Evolutionary conservation across 2,888 invertebrate genomes (phyloP), one percentile per base, ranked within the genome.

Genomic region (Bombyx huttoni): DNA sequence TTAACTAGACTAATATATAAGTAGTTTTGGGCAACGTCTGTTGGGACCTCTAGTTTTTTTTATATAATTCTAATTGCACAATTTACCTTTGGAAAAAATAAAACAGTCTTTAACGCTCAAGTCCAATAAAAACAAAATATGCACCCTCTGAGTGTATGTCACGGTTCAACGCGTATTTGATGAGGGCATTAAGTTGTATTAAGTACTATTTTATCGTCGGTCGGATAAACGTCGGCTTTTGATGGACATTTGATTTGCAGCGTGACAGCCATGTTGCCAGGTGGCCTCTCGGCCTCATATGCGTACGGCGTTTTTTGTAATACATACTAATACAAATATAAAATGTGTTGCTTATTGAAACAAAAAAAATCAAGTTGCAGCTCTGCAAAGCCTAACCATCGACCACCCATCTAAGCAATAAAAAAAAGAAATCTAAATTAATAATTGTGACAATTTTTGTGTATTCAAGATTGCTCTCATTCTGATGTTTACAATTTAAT

Each of bases 131-230:
- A 47, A 47, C 14, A 47, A 40, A 54, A 40, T 40, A 40, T 40
- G 40, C 40, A 40, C 40, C 40, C 58, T 56, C 47, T 46, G 49
- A 57, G 54, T 54, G 52, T 54, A 54, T 55, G 58, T 60, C 62
- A 72, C 69, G 72, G 65, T 68, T 72, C 70, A 67, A 67, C 70
- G 68, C 69, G 59, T 57, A 62, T 70, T 69, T 75, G 73, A 75
- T 70, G 71, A 70, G 67, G 67, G 59, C 68, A 71, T 75, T 75
- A 74, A 74, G 40, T 40, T 40, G 40, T 40, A 40, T 40, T 40
- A 75, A 70, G 61, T 76, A 75, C 76, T 77, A 77, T 78, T 75
- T 71, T 73, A 72, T 68, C 66, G 64, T 68, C 69, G 70, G 73
- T 73, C 71, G 63, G 69, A 75, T 77, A 75, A 71, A 65, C 60